Base-by-base conservation (phyloP, 1,140 invertebrate genomes). In the Copidosoma floridanum region DNA sequence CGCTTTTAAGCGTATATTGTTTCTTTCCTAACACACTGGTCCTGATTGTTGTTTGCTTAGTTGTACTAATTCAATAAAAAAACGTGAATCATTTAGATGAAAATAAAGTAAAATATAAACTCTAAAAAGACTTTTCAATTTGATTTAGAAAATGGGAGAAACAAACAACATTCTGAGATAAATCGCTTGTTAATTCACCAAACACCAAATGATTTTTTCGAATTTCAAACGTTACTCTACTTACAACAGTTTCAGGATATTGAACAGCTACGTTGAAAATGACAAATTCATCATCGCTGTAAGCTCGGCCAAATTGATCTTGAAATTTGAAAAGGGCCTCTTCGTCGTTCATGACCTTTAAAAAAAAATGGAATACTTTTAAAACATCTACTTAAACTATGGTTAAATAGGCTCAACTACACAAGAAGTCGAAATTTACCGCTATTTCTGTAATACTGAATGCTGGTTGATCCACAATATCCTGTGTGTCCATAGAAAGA, bases 241-340 rank as follows among this genome's bases (percentile, higher is more conserved):
- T 80, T 74, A 81, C 93, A 55, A 92, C 84, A 64, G 85, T 86
- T 71, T 90, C 86, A 10, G 87, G 84, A 71, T 90, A 86, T 32
- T 88, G 79, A 41, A 92, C 86, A 61, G 87, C 88, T 32, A 90
- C 82, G 81, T 92, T 92, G 71, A 96, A 90, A 56, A 94, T 83
- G 20, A 96, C 76, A 75, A 91, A 87, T 70, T 93, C 91, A 68
- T 86, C 84, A 48, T 86, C 81, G 46, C 83, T 84, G 71, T 90
- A 93, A 43, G 85, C 79, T 48, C 85, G 82, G 21, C 95, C 95
- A 82, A 93, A 95, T 70, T 94, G 91, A 38, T 86, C 85, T 79
- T 97, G 95, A 7, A 79, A 74, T 59, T 82, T 78, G 57, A 90
- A 86, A 32, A 78, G 75, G 72, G 85, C 84, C 61, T 90, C 83